These are phyloP conservation scores for Neopelma chrysocephalum DNA, from an alignment of 2,797 vertebrate genomes.

Conservation along the genomic window DNA sequence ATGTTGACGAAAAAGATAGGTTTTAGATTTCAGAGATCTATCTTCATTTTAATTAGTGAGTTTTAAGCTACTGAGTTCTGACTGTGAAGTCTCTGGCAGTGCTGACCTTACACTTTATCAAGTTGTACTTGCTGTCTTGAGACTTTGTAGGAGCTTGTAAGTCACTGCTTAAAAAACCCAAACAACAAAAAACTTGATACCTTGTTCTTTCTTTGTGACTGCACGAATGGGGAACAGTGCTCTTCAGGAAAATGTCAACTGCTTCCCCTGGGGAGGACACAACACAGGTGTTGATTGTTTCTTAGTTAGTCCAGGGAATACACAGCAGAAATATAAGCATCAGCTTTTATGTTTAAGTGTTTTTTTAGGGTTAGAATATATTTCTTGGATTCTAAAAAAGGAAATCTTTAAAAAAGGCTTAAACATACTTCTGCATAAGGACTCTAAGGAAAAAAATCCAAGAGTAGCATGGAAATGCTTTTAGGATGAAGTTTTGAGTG, in stretches of 20 bases:
- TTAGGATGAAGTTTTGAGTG: background rate
- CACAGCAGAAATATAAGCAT: background rate
- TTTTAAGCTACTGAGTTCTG: background rate
- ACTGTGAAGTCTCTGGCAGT: background rate
- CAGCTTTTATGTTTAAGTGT: background rate
- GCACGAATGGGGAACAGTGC: background rate
- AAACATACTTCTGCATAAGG: background rate
- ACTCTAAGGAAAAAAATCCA: background rate
- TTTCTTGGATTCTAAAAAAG: background rate
- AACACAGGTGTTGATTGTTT: background rate
- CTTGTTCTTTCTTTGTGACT: background rate
- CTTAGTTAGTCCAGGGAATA: background rate
- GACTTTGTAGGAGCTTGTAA: background rate
- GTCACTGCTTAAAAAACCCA: background rate
- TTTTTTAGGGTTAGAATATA: background rate
- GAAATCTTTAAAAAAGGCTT: background rate
- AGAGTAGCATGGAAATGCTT: background rate
- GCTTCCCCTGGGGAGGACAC: rapidly evolving
- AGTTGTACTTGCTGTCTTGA: background rate
- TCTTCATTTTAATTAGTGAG: background rate
- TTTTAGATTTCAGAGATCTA: background rate
- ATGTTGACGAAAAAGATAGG: background rate
- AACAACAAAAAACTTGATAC: background rate
- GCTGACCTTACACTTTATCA: background rate
- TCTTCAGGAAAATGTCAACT: background rate